These are phyloP conservation scores for Aegithalos caudatus DNA, from an alignment of 2,113 vertebrate species.

Conservation along the genomic window DNA sequence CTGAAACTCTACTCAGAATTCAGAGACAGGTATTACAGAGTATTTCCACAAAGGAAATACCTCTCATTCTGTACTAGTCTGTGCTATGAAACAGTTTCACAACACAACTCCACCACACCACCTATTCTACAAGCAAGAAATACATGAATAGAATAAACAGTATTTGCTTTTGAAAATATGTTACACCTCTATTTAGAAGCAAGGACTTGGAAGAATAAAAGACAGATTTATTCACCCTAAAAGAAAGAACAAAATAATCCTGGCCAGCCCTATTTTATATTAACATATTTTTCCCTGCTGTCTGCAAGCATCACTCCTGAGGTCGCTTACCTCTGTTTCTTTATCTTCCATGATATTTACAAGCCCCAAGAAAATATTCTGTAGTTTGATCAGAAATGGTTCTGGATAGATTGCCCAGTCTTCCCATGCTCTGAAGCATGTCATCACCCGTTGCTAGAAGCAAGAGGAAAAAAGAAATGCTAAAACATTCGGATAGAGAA, in stretches of 20 bases:
- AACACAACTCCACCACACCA: neutral
- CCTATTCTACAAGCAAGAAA: neutral
- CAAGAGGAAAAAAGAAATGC: conserved; percentile 16
- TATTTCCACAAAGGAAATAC: neutral
- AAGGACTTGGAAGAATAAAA: neutral
- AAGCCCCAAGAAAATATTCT: conserved; percentile 97
- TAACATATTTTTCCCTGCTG: neutral
- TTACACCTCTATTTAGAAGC: neutral
- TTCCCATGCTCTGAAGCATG: conserved; percentile 98
- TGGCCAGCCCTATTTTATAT: neutral
- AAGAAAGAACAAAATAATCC: neutral
- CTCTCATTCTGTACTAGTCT: neutral
- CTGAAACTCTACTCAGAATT: neutral
- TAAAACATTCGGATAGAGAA: neutral
- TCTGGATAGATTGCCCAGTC: conserved; percentile 99
- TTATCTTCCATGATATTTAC: conserved; percentile 92
- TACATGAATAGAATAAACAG: neutral
- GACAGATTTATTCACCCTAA: neutral
- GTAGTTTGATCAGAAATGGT: conserved; percentile 96
- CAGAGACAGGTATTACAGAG: neutral
- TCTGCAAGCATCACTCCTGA: neutral
- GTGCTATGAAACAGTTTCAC: neutral
- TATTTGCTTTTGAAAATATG: neutral
- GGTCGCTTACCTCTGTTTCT: conserved; percentile 76
- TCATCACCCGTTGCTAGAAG: conserved; percentile 96